Evolutionary conservation across 30 jellyfish, hydroid and myxozoan species (phyloP).

Genomic region (Hydractinia echinata): DNA sequence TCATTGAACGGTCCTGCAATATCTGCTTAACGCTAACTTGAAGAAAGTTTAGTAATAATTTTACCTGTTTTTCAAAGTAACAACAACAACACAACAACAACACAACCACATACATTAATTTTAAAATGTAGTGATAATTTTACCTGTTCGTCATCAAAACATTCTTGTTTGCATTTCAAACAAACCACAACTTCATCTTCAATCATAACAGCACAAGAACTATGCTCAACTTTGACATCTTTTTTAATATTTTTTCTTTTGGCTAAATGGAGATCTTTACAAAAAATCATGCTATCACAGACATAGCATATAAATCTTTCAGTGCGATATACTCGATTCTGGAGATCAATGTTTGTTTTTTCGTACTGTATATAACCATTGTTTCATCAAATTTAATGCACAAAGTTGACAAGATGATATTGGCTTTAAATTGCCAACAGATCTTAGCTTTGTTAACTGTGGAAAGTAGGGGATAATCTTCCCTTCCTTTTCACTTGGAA

Average conservation of each 20-base stretch:
- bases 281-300: background rate
- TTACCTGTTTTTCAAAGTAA: too few relatives aligned
- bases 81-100: too few relatives aligned
- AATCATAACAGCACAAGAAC: background rate
- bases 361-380: background rate
- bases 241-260: background rate
- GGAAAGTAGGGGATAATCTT: conserved; percentile 4
- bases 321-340: background rate
- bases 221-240: background rate
- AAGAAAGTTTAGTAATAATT: too few relatives aligned
- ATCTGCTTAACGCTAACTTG: too few relatives aligned
- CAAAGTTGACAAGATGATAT: background rate
- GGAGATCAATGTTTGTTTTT: background rate
- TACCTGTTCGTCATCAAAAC: background rate
- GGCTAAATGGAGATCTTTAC: background rate
- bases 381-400: background rate
- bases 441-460: background rate
- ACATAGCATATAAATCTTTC: conserved; percentile 2
- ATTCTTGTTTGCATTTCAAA: background rate
- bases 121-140: too few relatives aligned
- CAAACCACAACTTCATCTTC: background rate
- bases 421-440: background rate
- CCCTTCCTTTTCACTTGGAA: too few relatives aligned
- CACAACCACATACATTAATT: too few relatives aligned
- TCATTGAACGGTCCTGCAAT: too few relatives aligned